Base-by-base conservation (phyloP, 2,797 vertebrate species). In the Pempheris klunzingeri region DNA sequence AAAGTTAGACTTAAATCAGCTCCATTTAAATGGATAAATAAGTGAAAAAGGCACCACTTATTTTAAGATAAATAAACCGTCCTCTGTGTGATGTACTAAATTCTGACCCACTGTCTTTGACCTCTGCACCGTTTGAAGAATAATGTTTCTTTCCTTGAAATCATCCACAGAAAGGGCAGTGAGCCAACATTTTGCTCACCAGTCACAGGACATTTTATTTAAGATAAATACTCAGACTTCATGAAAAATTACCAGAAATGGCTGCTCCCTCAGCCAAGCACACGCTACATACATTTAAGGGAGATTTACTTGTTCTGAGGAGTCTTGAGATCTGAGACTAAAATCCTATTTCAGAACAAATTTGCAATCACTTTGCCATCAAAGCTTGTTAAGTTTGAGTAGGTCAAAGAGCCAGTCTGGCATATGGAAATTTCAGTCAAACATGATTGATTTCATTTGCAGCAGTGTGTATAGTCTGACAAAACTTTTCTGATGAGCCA, bases 371-470 rank as follows among this genome's bases (percentile, higher is more conserved):
- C 77, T 78, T 55, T 67, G 69, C 79, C 49, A 78, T 84, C 68
- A 83, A 74, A 86, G 71, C 80, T 62, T 50, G 75, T 86, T 89
- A 83, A 74, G 75, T 79, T 50, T 64, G 80, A 89, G 66, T 36
- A 69, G 78, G 85, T 87, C 83, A 86, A 72, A 81, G 78, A 80
- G 69, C 41, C 72, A 54, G 38, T 60, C 20, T 81, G 57, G 72
- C 61, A 74, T 82, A 78, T 81, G 78, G 77, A 78, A 60, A 82
- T 83, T 46, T 87, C n/a, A n/a, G n/a, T 59, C 59, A 70, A 67
- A 83, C 53, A 67, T 84, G 78, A 88, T 81, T 82, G 80, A 86
- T 82, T 80, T 85, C 73, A 80, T 87, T 77, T 83, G 72, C 58
- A 38, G 71, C 47, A 15, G 50, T 70, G 59, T 49, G n/a, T 60